These are phyloP conservation scores for Salvator merianae DNA, from an alignment of 2,113 vertebrate species.

Conservation along the genomic window DNA sequence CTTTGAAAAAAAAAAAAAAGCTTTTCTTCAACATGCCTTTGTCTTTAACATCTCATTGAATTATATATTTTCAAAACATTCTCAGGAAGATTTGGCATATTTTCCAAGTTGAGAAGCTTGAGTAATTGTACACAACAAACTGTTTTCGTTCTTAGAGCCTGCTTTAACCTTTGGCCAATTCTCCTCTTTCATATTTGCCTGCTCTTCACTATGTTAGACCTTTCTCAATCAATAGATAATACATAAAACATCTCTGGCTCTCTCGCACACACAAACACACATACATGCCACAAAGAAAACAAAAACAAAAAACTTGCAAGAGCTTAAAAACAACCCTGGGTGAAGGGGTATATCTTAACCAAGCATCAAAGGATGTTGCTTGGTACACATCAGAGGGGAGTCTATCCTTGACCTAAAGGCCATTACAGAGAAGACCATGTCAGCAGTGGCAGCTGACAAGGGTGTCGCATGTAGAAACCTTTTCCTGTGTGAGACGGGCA, in stretches of 20 bases:
- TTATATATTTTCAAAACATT: background rate
- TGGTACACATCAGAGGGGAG: no score
- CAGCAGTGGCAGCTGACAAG: no score
- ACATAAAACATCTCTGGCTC: no score
- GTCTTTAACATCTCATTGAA: background rate
- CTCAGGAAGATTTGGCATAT: background rate
- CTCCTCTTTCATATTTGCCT: background rate
- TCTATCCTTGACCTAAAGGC: no score
- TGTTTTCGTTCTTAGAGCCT: background rate
- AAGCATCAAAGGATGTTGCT: slow-evolving; percentile 25
- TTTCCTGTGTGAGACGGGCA: no score
- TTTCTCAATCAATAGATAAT: no score
- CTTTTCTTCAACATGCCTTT: background rate
- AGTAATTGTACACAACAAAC: background rate
- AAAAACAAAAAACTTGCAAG: background rate
- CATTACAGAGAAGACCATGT: no score
- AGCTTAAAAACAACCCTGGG: no score
- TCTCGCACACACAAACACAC: background rate
- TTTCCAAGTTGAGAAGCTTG: background rate
- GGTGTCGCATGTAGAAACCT: no score
- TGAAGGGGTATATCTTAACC: background rate
- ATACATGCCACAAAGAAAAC: background rate
- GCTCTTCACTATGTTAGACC: background rate
- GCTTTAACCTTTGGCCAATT: background rate
- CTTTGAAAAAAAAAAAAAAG: background rate